Base-by-base conservation (phyloP, 2,888 invertebrate species). In the Epirrita christyi region DNA sequence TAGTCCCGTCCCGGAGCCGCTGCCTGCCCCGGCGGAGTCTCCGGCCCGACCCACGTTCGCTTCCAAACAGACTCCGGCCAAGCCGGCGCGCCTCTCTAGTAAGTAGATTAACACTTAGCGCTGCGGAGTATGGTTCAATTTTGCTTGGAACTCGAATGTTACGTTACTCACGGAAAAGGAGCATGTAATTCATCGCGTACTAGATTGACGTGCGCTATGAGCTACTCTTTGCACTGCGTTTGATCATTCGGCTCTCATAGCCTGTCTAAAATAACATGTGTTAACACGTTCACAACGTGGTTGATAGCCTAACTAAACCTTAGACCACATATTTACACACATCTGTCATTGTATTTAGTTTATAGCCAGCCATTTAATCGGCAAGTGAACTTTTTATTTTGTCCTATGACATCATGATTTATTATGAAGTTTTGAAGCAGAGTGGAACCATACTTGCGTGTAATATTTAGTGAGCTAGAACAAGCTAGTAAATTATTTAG, bases 41-140 rank as follows among this genome's bases (percentile, higher is more conserved):
- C 59, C 70, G 52, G 47, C 38, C 36, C 59, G 63, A 65, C 71
- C 71, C 72, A 67, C 72, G 72, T 58, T 78, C 81, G 57, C 88
- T 53, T 82, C 86, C 56, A 86, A 82, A 78, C 87, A 80, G 77
- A 86, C 89, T 68, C 90, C 90, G 63, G 84, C 78, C 70, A 90
- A 90, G 83, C 90, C 90, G 64, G 90, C 89, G 76, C 86, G 91
- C 70, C 81, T 86, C 54, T 85, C 88, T 81, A 91, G 91, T 91
- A 79, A 91, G 91, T 91, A 90, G 64, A 59, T 29, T 53, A 57
- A 61, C 61, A 55, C 38, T 63, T 64, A 61, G 63, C 63, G 68
- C 64, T 63, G 52, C 50, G 42, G 14, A 47, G 60, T 64, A 45
- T 65, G 71, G 61, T 64, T 71, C 65, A 64, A 74, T 75, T 73